Conservation (phyloP, 1,140 invertebrate genomes). For the Sarcophaga bullata region DNA sequence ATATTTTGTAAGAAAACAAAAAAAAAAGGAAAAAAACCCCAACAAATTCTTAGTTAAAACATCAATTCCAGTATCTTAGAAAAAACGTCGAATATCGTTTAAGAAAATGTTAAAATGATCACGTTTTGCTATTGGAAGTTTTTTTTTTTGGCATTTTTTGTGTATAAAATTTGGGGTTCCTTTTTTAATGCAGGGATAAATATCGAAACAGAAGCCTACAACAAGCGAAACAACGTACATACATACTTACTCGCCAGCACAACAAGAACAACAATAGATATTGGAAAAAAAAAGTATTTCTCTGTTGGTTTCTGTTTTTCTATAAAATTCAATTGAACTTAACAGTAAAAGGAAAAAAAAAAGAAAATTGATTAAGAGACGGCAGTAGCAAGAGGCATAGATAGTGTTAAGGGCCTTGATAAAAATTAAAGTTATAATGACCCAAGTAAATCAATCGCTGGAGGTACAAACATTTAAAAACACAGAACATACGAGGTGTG, state of each 20-base stretch:
- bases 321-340: conserved; percentile 38
- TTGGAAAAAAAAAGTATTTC: too few relatives aligned
- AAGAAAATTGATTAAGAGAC: not conserved
- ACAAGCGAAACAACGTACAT: not conserved
- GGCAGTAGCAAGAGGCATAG: not conserved
- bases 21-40: not conserved
- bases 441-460: too few relatives aligned
- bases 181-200: not conserved
- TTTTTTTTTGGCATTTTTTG: not conserved
- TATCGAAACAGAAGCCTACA: conserved; percentile 12
- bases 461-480: too few relatives aligned
- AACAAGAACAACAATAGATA: too few relatives aligned
- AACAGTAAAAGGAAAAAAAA: conserved; percentile 22
- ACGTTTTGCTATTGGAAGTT: conserved; percentile 23
- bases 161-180: not conserved
- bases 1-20: not conserved
- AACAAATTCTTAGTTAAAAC: conserved; percentile 9
- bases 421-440: too few relatives aligned
- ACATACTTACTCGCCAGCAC: too few relatives aligned
- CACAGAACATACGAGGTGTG: too few relatives aligned
- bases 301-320: not conserved
- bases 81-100: conserved; percentile 26
- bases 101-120: conserved; percentile 43
- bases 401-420: too few relatives aligned
- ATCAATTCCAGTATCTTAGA: conserved; percentile 2